These are phyloP conservation scores for Echinarachnius parma DNA, from an alignment of 53 echinoderm and acorn worm genomes.

Conservation along the genomic window DNA sequence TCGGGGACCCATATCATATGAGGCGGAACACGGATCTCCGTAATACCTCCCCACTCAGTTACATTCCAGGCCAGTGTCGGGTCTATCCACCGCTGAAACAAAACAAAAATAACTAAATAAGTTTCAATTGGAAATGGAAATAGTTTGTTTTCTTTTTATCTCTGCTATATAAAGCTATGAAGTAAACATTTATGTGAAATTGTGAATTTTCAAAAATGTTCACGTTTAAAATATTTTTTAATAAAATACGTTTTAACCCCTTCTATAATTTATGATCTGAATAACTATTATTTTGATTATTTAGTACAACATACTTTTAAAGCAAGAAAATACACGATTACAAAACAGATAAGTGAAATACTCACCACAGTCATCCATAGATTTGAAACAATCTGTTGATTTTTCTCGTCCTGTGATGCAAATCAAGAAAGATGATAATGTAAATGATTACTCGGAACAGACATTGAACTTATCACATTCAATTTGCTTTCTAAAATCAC, in stretches of 20 bases:
- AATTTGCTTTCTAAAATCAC: not conserved
- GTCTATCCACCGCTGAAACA: constrained; percentile 56
- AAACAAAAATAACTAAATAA: not conserved
- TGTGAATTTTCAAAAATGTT: too few relatives aligned
- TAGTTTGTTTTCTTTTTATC: too few relatives aligned
- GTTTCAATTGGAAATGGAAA: not conserved
- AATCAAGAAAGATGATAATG: not conserved
- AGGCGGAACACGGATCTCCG: constrained; percentile 49
- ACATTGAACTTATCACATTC: not conserved
- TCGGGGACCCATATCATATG: constrained; percentile 68
- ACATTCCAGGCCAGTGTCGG: constrained; percentile 50
- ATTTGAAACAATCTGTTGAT: constrained; percentile 33
- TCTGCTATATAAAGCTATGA: too few relatives aligned
- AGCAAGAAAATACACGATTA: too few relatives aligned
- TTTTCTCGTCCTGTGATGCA: constrained; percentile 27
- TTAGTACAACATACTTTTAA: too few relatives aligned
- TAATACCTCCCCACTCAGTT: constrained; percentile 52
- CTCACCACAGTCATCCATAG: constrained; percentile 42
- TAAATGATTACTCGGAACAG: too few relatives aligned
- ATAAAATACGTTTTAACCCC: too few relatives aligned
- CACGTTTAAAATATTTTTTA: too few relatives aligned
- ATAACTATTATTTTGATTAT: too few relatives aligned
- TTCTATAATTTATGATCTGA: too few relatives aligned
- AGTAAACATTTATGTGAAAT: too few relatives aligned
- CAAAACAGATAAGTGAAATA: not conserved